Evolutionary conservation across 2,113 vertebrate genomes (phyloP).

Genomic region (Sinocyclocheilus rhinocerous): DNA sequence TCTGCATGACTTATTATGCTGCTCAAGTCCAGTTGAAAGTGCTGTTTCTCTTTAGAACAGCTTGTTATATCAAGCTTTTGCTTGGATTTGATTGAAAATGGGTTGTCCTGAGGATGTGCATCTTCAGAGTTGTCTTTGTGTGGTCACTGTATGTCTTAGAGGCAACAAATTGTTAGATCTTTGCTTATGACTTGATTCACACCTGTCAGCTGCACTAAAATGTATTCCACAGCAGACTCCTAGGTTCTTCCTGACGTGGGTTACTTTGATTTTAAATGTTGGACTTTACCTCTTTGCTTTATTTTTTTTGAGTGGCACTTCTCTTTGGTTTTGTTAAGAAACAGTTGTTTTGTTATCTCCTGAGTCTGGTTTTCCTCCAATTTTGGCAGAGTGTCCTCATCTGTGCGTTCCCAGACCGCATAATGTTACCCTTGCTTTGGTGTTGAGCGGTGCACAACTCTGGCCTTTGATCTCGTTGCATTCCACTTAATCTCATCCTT

Average conservation of each 20-base stretch:
- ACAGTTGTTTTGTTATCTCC: neutral
- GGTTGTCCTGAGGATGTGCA: neutral
- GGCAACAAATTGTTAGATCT: neutral
- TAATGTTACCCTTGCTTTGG: neutral
- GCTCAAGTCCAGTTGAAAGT: neutral
- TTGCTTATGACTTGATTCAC: too few species aligned
- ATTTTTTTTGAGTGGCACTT: neutral
- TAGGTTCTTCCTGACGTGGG: too few species aligned
- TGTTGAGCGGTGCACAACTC: neutral
- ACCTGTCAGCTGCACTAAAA: neutral
- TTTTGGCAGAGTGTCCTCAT: neutral
- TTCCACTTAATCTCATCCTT: conserved; percentile 35
- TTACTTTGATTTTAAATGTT: neutral
- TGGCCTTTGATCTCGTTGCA: neutral
- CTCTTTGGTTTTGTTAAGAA: neutral
- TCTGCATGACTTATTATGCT: neutral
- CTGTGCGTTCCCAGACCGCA: neutral
- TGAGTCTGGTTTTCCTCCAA: neutral
- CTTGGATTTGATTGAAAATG: neutral
- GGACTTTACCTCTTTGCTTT: too few species aligned
- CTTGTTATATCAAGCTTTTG: neutral
- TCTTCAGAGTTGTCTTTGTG: neutral
- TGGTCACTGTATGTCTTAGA: neutral
- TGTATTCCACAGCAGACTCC: neutral
- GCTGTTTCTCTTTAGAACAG: neutral